Percentiles rank a stretch among this genome's conserved stretches.
Conservation (phyloP, 2,888 invertebrate genomes). For the Argyra leucocephala region DNA sequence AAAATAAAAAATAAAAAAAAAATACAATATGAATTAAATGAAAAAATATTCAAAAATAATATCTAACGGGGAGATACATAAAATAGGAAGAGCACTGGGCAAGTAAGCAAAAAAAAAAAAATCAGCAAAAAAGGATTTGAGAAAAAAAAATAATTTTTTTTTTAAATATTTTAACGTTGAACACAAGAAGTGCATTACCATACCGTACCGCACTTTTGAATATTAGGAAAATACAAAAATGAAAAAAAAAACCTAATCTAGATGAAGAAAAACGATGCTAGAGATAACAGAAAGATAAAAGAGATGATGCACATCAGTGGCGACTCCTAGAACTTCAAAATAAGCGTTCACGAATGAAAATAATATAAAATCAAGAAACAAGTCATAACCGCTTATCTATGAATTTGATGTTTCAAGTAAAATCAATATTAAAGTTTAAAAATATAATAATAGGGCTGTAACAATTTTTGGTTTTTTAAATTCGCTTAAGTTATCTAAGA, state of each 20-base stretch:
- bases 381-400: too few relatives aligned
- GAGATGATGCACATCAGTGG: too few relatives aligned
- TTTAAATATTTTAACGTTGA: not conserved
- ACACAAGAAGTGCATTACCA: not conserved
- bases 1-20: not conserved
- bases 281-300: too few relatives aligned
- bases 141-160: not conserved
- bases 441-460: too few relatives aligned
- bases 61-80: not conserved
- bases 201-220: not conserved
- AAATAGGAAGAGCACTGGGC: not conserved
- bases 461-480: too few relatives aligned
- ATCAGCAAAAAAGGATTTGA: not conserved
- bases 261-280: not conserved
- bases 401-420: too few relatives aligned
- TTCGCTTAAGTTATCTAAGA: too few relatives aligned
- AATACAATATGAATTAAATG: not conserved
- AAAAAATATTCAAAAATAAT: not conserved
- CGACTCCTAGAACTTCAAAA: too few relatives aligned
- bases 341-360: too few relatives aligned
- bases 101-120: not conserved
- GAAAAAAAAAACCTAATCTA: not conserved
- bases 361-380: too few relatives aligned
- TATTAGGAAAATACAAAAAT: not conserved
- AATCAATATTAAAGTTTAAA: too few relatives aligned